A percentile compares a stretch with the other conserved stretches of the same genome.
These are phyloP conservation scores for Epinotia brunnichana DNA, from an alignment of 2,888 invertebrate genomes.

Conservation along the genomic window DNA sequence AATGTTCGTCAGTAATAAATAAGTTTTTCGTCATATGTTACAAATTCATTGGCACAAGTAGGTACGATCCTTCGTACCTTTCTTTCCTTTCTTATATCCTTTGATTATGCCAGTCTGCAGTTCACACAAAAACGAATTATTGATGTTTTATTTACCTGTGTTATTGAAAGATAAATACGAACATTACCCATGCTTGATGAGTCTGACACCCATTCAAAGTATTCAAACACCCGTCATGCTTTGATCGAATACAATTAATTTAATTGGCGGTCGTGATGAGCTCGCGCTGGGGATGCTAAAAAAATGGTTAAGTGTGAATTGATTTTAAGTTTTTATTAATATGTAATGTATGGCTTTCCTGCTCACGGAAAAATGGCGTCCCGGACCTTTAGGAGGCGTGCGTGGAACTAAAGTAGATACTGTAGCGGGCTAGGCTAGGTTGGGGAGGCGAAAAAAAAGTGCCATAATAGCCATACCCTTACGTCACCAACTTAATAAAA, in stretches of 20 bases:
- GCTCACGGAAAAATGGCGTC: no score
- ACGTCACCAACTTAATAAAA: no score
- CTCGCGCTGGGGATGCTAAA: constrained; percentile 40
- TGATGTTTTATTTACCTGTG: constrained; percentile 19
- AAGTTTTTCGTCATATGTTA: no score
- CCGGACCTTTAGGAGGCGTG: no score
- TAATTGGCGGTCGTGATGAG: constrained; percentile 57
- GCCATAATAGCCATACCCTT: no score
- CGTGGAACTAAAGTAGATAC: no score
- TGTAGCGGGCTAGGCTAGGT: no score
- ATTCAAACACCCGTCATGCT: constrained; percentile 43
- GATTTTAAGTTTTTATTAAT: not conserved
- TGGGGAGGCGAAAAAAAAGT: no score
- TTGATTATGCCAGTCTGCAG: not conserved
- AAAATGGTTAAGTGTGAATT: constrained; percentile 39
- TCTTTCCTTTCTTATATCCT: not conserved
- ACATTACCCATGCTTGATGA: constrained; percentile 13
- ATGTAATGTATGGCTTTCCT: not conserved
- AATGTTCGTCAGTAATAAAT: no score
- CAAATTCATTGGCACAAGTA: no score
- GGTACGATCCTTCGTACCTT: no score
- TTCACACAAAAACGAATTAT: not conserved
- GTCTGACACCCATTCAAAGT: constrained; percentile 36
- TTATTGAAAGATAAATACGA: constrained; percentile 21
- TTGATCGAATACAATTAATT: constrained; percentile 50